Base-by-base conservation (phyloP, 2,797 vertebrate genomes). In the Propithecus deckenii region DNA sequence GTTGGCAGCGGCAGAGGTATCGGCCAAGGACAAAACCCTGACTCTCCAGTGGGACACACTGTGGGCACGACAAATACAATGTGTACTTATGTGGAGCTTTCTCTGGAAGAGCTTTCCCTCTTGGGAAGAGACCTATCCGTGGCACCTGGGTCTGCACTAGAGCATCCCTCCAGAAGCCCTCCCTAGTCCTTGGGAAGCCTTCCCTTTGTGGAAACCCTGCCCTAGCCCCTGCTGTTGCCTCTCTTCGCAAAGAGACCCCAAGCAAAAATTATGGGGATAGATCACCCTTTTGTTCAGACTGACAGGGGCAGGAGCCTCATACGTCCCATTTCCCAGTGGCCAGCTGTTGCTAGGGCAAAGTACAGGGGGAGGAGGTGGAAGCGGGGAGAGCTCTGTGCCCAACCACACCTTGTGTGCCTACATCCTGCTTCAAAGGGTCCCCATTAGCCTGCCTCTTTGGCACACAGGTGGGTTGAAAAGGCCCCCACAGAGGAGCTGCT, bases 1-100 rank as follows among this genome's bases (percentile, higher is more conserved):
- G 99, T 96, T 98, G 99, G 98, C 99, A 99, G 86, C 97, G 98
- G 97, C 99, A 99, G 98, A 99, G 98, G 98, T 99, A 99, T 97
- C 98, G 99, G 94, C 99, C 99, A 83, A 99, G 98, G 46, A 99
- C 97, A 84, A 99, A 99, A 48, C 99, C 99, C 0, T 75, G 98
- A 80, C 98, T 99, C 81, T 99, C 98, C 96, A 99, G 98, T 0
- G 99, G 98, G 67, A 99, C 52, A 52, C 99, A 99, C 99, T 99
- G 98, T 76, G 95, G 91, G 94, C 50, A 90, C 7, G 55, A 43
- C 84, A 95, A 25, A 97, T 35, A 97, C 1, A 57, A 84, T 79
- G 22, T 46, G 25, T 11, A 5, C 67, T 91, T 76, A 13, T 5
- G 18, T 1, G 17, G 20, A 20, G 14, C 80, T 61, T 52, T 72